Conservation (phyloP, 2,888 invertebrate genomes). For the Heliconius charithonia region DNA sequence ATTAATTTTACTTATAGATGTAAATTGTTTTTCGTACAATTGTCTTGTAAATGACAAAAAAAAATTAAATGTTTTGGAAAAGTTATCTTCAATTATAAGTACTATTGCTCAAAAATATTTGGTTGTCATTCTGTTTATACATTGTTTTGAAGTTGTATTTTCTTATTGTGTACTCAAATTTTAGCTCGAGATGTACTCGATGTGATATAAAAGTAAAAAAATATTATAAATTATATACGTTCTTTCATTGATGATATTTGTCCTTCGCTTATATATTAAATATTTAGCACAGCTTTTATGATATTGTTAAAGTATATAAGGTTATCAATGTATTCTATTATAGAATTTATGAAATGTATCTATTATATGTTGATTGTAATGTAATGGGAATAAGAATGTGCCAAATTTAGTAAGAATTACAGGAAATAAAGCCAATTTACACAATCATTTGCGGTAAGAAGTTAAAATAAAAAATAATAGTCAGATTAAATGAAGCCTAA, state of each 20-base stretch:
- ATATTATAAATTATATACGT: slow-evolving; percentile 59
- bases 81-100: slow-evolving; percentile 22
- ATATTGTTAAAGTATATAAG: slow-evolving; percentile 56
- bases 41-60: slow-evolving; percentile 38
- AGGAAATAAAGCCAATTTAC: slow-evolving; percentile 68
- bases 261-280: slow-evolving; percentile 57
- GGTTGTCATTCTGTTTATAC: slow-evolving; percentile 43
- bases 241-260: slow-evolving; percentile 66
- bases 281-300: slow-evolving; percentile 66
- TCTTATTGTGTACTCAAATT: slow-evolving; percentile 42
- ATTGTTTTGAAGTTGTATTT: slow-evolving; percentile 21
- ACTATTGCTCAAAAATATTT: slow-evolving; percentile 74
- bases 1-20: slow-evolving; percentile 32
- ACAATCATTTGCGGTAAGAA: slow-evolving; percentile 55
- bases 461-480: not conserved
- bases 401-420: slow-evolving; percentile 72
- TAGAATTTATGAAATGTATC: slow-evolving; percentile 57
- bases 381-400: slow-evolving; percentile 58
- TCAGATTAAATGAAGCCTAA: not conserved
- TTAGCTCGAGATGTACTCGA: slow-evolving; percentile 74
- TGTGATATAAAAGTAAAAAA: slow-evolving; percentile 76
- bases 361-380: slow-evolving; percentile 62
- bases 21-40: slow-evolving; percentile 33
- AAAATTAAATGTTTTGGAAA: slow-evolving; percentile 1
- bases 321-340: slow-evolving; percentile 47